These are phyloP conservation scores for Melanophora roralis DNA, from an alignment of 2,888 invertebrate genomes.

Conservation along the genomic window DNA sequence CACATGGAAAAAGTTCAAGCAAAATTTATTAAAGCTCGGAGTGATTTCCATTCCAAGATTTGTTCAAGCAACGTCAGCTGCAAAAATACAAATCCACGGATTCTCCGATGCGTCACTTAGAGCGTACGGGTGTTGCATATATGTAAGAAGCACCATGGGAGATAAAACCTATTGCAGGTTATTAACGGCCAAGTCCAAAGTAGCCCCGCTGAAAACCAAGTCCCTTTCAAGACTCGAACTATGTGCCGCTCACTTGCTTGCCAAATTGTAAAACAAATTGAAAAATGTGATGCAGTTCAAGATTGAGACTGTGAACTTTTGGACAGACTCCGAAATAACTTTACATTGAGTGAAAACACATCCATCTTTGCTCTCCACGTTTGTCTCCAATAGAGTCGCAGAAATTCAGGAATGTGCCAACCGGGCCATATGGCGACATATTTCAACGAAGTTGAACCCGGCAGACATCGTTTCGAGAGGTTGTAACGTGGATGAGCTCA, in stretches of 20 bases:
- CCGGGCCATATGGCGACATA: too few relatives aligned
- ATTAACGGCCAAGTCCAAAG: conserved; percentile 45
- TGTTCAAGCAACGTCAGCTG: not conserved
- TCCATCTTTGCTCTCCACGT: conserved; percentile 7
- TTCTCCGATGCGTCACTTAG: too few relatives aligned
- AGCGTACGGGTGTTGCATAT: too few relatives aligned
- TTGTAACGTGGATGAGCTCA: not conserved
- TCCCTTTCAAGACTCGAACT: conserved; percentile 40
- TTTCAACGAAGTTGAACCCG: too few relatives aligned
- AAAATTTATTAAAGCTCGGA: too few relatives aligned
- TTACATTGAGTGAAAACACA: conserved; percentile 31
- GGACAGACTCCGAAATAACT: conserved; percentile 12
- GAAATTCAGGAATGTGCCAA: not conserved
- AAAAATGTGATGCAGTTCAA: conserved; percentile 1
- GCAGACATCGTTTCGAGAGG: not conserved
- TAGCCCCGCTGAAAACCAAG: conserved; percentile 46
- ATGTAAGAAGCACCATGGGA: too few relatives aligned
- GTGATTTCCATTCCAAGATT: not conserved
- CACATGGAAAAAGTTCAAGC: too few relatives aligned
- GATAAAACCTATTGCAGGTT: not conserved
- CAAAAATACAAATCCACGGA: too few relatives aligned
- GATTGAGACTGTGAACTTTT: conserved; percentile 11
- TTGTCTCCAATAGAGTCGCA: conserved; percentile 22
- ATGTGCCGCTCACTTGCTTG: conserved; percentile 32
- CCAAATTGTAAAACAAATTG: conserved; percentile 16